A percentile compares a stretch with the other conserved stretches of the same genome.
Conservation (phyloP, 2,888 invertebrate genomes). For the Machimus atricapillus region DNA sequence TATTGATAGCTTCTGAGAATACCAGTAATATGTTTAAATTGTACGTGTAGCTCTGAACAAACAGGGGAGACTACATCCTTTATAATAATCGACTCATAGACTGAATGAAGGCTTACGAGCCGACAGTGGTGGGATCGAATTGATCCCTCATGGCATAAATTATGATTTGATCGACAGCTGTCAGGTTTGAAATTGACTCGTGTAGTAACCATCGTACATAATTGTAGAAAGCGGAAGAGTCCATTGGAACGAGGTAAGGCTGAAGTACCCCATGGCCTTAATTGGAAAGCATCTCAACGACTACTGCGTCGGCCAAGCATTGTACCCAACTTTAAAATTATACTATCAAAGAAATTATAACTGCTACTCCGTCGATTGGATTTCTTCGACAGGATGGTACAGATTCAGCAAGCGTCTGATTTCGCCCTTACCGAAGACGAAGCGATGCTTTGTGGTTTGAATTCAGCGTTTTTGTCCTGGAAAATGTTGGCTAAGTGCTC, state of each 20-base stretch:
- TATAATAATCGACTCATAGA: neutral
- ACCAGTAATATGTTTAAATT: neutral
- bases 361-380: slow-evolving; percentile 2
- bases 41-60: neutral
- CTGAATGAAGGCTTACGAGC: neutral
- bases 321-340: slow-evolving; percentile 4
- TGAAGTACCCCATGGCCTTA: neutral
- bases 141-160: slow-evolving; percentile 27
- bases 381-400: slow-evolving; percentile 10
- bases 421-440: slow-evolving; percentile 6
- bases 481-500: slow-evolving; percentile 27
- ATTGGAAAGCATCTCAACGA: neutral
- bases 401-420: slow-evolving; percentile 16
- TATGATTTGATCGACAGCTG: slow-evolving; percentile 37
- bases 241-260: neutral
- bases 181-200: slow-evolving; percentile 10
- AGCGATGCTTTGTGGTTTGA: slow-evolving; percentile 20
- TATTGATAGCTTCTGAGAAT: neutral
- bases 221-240: neutral
- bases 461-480: slow-evolving; percentile 28
- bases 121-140: neutral
- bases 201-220: neutral
- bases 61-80: neutral
- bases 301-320: neutral
- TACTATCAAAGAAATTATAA: slow-evolving; percentile 8